Percentiles rank a stretch among this genome's conserved stretches.
Evolutionary conservation across 2,888 invertebrate species (phyloP).

Genomic region (Chrysotoxum bicinctum): DNA sequence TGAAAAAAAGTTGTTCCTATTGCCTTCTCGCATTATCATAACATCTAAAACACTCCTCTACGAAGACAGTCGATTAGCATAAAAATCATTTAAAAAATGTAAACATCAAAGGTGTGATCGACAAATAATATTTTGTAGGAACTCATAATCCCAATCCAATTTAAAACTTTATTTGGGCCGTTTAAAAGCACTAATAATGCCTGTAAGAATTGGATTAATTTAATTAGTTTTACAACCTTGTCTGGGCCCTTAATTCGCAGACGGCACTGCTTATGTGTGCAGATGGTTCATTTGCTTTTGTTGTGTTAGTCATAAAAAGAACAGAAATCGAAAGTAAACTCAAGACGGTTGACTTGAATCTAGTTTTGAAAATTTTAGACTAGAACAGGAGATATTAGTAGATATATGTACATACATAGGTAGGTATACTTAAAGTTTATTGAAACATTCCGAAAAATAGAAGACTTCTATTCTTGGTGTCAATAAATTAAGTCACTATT

Average conservation of each 20-base stretch:
- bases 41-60: neutral
- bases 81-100: neutral
- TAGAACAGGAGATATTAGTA: neutral
- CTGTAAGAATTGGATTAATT: neutral
- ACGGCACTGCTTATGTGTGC: too few relatives aligned
- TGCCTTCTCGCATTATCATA: conserved; percentile 14
- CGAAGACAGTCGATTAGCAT: neutral
- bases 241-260: neutral
- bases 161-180: neutral
- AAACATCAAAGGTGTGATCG: conserved; percentile 23
- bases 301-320: conserved; percentile 2
- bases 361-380: neutral
- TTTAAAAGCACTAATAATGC: neutral
- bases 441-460: too few relatives aligned
- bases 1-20: conserved; percentile 8
- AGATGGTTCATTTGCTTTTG: neutral
- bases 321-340: conserved; percentile 1
- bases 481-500: neutral
- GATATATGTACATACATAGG: neutral
- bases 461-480: too few relatives aligned
- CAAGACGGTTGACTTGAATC: neutral
- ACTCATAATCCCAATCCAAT: neutral
- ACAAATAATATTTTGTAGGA: neutral
- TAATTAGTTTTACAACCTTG: neutral
- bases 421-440: too few relatives aligned